Evolutionary conservation across 2,797 vertebrate genomes (phyloP).

Genomic region (Sebastes hubbsi): DNA sequence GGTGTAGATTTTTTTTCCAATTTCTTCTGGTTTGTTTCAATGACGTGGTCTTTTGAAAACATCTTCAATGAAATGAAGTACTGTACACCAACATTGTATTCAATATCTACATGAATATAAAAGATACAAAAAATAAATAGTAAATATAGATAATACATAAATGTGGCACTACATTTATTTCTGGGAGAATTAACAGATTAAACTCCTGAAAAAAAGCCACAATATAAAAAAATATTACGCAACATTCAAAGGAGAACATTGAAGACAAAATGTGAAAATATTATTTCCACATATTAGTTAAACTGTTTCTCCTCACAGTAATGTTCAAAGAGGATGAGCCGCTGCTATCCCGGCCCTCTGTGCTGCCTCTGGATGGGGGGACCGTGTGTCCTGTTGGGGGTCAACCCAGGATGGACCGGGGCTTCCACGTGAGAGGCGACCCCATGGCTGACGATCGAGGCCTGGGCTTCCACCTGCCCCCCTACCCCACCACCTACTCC

Average conservation of each 20-base stretch:
- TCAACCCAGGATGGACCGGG: conserved; percentile 56
- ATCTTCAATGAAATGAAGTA: neutral
- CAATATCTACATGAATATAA: neutral
- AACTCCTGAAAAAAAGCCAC: neutral
- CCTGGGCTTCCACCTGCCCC: conserved; percentile 78
- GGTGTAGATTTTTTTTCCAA: neutral
- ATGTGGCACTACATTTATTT: neutral
- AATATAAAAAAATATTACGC: neutral
- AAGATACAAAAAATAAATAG: neutral
- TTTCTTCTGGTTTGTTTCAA: neutral
- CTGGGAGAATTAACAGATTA: neutral
- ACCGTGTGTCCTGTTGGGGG: conserved; percentile 64
- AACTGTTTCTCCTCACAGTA: conserved; percentile 68
- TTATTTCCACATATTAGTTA: neutral
- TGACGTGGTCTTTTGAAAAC: neutral
- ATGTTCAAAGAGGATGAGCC: conserved; percentile 92
- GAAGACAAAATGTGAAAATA: neutral
- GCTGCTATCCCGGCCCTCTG: conserved; percentile 78
- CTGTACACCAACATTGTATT: rapidly evolving
- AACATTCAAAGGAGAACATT: neutral
- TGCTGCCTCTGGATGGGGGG: conserved; percentile 72
- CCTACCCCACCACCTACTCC: conserved; percentile 77
- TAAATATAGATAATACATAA: neutral
- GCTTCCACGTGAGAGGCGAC: conserved; percentile 59
- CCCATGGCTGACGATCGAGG: conserved; percentile 73